These are phyloP conservation scores for Mesochorus sp. DNA, from an alignment of 2,888 invertebrate species.

Conservation along the genomic window DNA sequence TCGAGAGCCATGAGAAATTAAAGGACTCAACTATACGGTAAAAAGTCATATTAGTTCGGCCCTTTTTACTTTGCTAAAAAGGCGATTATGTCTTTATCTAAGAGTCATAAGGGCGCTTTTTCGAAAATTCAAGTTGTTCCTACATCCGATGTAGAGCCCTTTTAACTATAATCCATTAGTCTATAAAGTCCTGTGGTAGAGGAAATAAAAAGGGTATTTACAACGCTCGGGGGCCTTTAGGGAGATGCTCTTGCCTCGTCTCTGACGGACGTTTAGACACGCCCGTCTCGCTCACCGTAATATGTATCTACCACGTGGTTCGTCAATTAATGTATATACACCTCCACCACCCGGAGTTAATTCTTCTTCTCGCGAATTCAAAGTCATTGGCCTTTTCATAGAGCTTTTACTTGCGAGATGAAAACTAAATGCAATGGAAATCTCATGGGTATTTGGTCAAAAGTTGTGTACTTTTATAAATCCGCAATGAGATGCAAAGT, in stretches of 20 bases:
- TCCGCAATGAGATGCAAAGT: no score
- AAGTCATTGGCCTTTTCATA: background rate
- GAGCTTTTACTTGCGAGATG: background rate
- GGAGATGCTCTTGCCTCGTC: slow-evolving; percentile 25
- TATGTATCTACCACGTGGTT: slow-evolving; percentile 16
- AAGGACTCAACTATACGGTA: no score
- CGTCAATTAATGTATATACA: slow-evolving; percentile 45
- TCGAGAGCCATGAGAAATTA: background rate
- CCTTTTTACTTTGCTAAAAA: no score
- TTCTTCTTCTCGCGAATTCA: background rate
- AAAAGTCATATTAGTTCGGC: no score
- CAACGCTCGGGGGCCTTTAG: slow-evolving; percentile 38
- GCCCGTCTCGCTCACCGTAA: slow-evolving; percentile 31
- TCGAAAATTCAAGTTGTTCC: no score
- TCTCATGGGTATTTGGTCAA: no score
- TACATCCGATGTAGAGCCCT: no score
- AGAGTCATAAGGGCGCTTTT: no score
- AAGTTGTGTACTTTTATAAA: no score
- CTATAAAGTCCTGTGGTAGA: no score
- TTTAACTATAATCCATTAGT: background rate
- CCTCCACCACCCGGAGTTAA: background rate
- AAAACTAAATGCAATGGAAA: no score
- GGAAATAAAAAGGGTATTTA: slow-evolving; percentile 20
- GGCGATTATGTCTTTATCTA: no score
- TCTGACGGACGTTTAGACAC: slow-evolving; percentile 44